Evolutionary conservation across 1,140 invertebrate genomes (phyloP), one percentile per base, ranked within the genome.

Genomic region (Apocrypta bakeri): DNA sequence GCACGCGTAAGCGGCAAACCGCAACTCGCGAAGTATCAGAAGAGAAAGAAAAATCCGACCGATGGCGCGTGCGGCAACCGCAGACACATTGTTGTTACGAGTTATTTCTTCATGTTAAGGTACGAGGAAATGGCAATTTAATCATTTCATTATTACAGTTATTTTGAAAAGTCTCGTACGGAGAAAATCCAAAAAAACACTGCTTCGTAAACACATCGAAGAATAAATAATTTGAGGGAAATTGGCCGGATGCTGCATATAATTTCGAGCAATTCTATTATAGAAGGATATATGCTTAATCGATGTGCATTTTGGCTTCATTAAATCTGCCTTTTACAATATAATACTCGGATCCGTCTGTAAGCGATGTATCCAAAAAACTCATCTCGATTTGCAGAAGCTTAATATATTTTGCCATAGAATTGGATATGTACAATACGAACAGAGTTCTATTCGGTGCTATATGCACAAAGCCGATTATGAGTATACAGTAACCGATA

Each of bases 391-490:
- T 37, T 4, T 37, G 33, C 33, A 37, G 33, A n/a, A n/a, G n/a
- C n/a, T n/a, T n/a, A n/a, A n/a, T n/a, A n/a, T n/a, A n/a, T n/a
- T n/a, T n/a, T n/a, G n/a, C n/a, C n/a, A n/a, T n/a, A n/a, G n/a
- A 37, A 37, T 37, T 9, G 33, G 2, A 37, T 9, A 9, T 37
- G 33, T 37, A 83, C 61, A 74, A 74, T 27, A 63, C 72, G 72
- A 17, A 1, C 66, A 56, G 48, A n/a, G 48, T 7, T 17, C 21
- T 17, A 42, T 42, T 42, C 27, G 63, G 72, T 21, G 69, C 42
- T 2, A 56, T 56, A 56, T 56, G 48, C 68, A 78, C 81, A 82
- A 82, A 82, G 81, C 81, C 81, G 75, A 82, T 78, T 73, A 75
- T 48, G 33, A 29, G 27, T 17, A 48, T 37, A 14, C 17, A 29